Conservation (phyloP, 2,888 invertebrate species). For the Metacarcinus magister region DNA sequence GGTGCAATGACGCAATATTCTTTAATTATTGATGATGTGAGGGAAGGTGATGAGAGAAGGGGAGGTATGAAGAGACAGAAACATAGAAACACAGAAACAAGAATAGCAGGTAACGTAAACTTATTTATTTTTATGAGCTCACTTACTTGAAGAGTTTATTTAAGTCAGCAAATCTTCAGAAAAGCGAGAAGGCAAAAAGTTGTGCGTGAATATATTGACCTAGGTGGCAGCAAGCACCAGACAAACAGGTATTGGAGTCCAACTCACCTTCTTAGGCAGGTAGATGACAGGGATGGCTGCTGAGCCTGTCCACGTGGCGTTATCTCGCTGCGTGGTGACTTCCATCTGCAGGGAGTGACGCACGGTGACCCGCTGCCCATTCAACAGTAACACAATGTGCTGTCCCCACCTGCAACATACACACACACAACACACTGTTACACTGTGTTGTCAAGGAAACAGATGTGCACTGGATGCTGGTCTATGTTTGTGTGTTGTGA, state of each 20-base stretch:
- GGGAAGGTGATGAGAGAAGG: background rate
- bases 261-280: slow-evolving; percentile 56
- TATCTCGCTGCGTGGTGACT: slow-evolving; percentile 83
- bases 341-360: slow-evolving; percentile 84
- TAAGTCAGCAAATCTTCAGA: background rate
- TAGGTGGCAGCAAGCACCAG: background rate
- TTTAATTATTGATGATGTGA: background rate
- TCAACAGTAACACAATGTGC: slow-evolving; percentile 85
- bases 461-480: background rate
- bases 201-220: too few relatives aligned
- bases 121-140: background rate
- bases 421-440: background rate
- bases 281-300: slow-evolving; percentile 85
- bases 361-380: slow-evolving; percentile 85
- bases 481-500: background rate
- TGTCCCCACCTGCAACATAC: slow-evolving; percentile 84
- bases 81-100: background rate
- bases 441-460: background rate
- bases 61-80: background rate
- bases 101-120: background rate
- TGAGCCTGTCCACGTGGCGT: slow-evolving; percentile 85
- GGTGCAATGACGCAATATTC: background rate
- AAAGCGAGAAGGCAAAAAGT: background rate
- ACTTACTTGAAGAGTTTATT: background rate
- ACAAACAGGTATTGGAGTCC: background rate